These are phyloP conservation scores for Plectrocnemia conspersa DNA, from an alignment of 1,140 invertebrate genomes.

Conservation along the genomic window DNA sequence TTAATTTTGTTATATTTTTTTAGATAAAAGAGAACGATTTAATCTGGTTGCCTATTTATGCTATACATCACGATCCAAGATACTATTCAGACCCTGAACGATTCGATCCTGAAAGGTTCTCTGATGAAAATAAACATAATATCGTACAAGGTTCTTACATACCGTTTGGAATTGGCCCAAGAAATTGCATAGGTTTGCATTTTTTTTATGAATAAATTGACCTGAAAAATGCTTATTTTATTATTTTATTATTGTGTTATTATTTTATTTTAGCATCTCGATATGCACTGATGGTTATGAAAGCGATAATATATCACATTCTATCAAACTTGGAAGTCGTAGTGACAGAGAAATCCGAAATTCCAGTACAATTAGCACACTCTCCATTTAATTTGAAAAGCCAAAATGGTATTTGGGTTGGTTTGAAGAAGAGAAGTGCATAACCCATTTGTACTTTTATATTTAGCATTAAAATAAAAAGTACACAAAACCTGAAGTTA, in stretches of 20 bases:
- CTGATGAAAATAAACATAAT: conserved; percentile 33
- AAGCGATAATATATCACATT: conserved; percentile 39
- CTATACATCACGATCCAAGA: conserved; percentile 53
- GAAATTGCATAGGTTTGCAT: conserved; percentile 28
- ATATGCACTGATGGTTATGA: conserved; percentile 49
- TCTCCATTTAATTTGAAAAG: conserved; percentile 38
- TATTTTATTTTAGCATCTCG: conserved; percentile 42
- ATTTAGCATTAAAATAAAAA: too few relatives aligned
- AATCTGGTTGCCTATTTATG: conserved; percentile 40
- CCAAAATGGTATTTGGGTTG: conserved; percentile 42
- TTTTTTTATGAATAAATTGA: not conserved
- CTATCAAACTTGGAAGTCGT: conserved; percentile 39
- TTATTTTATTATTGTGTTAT: not conserved
- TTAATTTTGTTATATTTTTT: too few relatives aligned
- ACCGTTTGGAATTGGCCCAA: conserved; percentile 21
- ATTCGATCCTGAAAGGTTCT: conserved; percentile 50
- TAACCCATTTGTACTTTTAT: too few relatives aligned
- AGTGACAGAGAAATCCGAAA: conserved; percentile 39
- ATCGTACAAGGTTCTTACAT: conserved; percentile 5
- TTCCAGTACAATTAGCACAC: conserved; percentile 40
- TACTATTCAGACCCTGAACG: conserved; percentile 54
- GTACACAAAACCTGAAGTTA: too few relatives aligned
- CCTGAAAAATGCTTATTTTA: not conserved
- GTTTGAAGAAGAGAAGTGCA: conserved; percentile 33
- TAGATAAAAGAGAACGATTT: conserved; percentile 34